Evolutionary conservation across 2,113 vertebrate genomes (phyloP), one percentile per base, ranked within the genome.

Genomic region (Eublepharis macularius): DNA sequence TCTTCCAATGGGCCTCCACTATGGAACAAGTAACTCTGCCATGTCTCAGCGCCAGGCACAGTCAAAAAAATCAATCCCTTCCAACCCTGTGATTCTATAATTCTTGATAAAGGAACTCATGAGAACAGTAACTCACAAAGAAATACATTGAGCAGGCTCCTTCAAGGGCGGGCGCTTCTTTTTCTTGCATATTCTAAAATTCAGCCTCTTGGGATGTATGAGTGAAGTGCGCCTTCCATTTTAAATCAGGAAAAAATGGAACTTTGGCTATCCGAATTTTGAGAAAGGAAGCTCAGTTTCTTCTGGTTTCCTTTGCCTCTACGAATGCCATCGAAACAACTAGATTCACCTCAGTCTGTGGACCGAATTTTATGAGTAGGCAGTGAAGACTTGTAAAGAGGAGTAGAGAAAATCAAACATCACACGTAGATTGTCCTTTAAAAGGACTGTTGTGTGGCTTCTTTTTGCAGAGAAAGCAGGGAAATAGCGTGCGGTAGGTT

Each of bases 391-490:
- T 84, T 91, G 89, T 60, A 39, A 79, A 41, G 63, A 75, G 0
- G 17, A 93, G 76, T 39, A 88, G 86, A 87, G 68, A 74, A 8
- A 49, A 85, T 80, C 69, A 77, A 65, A 76, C 86, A 84, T 80
- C 34, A 2, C 0, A 26, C 19, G 74, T 86, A 90, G 87, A 81
- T 17, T 51, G 83, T 88, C 79, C 87, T 91, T 83, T 77, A 88
- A 86, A 92, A 80, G 92, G 85, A 76, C 26, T 57, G 89, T 88
- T 89, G 85, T 87, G 84, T 89, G 89, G 76, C 76, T 86, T 87
- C 84, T 91, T 87, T 82, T 87, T 82, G 86, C 88, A 91, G 84
- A 78, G 60, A 86, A 90, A 87, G 94, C 49, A 84, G 92, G 89
- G 89, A 93, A 92, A 72, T 39, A 54, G 32, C 51, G 41, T 5